Base-by-base conservation (phyloP, 2,888 invertebrate species). In the Cryptus armator region DNA sequence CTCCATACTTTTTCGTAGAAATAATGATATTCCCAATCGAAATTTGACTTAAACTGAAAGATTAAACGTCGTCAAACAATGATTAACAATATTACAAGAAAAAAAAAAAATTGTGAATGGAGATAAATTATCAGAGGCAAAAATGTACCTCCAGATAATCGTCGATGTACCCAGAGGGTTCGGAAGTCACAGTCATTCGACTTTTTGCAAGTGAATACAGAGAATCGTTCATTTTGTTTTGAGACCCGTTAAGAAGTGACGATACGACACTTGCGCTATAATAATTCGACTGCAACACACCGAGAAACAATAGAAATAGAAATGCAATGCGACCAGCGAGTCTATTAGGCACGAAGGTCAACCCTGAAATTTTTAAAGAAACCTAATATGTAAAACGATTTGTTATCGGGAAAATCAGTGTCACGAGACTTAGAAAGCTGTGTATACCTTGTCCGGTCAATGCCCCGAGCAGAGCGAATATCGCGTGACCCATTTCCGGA, bases 241-340 rank as follows among this genome's bases (percentile, higher is more conserved):
- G 87, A 1, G 92, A 92, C 59, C 90, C 87, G 75, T 89, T 91
- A 9, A 93, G 86, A 51, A 92, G 90, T 9, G 90, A 90, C 1
- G 93, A 92, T 4, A 93, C 92, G 4, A 93, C 89, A 72, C 91
- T 91, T 3, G 89, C 92, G 1, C 92, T 90, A 71, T 93, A 93
- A 79, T 92, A 93, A 85, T 92, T 92, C 48, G 90, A 92, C 53
- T 92, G 87, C 16, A 93, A 84, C 68, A 91, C 88, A 37, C 91
- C 90, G 72, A 92, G 92, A 3, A 91, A 24, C 29, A 91, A 85
- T 3, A 92, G 86, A 74, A 89, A 89, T 6, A 92, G 80, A 6
- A 92, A 85, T 6, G 90, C 92, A 7, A 93, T 88, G 0, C 92
- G 91, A 5, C 91, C 90, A 3, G 92, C 88, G 5, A 89, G 43